phyloP scores from a whole-genome alignment of 2,888 invertebrate species.

The Lacanobia oleracea region DNA sequence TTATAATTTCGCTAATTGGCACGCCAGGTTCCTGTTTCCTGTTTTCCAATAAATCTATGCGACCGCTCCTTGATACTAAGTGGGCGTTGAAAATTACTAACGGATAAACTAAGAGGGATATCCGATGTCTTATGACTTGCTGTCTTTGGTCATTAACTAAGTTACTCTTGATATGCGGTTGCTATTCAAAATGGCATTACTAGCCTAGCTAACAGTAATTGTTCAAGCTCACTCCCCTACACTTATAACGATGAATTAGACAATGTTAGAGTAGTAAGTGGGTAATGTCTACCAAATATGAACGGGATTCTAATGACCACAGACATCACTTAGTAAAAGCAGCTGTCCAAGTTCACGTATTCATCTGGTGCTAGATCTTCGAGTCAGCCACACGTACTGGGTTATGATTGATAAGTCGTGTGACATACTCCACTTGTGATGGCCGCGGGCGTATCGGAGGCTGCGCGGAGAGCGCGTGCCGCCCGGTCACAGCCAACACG shows the following conservation, averaged over 20 bases:
- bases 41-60: constrained; percentile 33
- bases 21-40: constrained; percentile 67
- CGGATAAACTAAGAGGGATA: constrained; percentile 2
- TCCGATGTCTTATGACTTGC: constrained; percentile 31
- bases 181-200: constrained; percentile 14
- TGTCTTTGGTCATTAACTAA: constrained; percentile 3
- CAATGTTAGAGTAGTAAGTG: not conserved
- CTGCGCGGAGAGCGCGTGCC: constrained; percentile 66
- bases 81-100: not conserved
- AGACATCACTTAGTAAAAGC: constrained; percentile 13
- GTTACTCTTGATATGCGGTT: constrained; percentile 10
- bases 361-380: constrained; percentile 39
- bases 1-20: constrained; percentile 70
- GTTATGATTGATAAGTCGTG: constrained; percentile 82
- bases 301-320: constrained; percentile 8
- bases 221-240: not conserved
- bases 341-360: constrained; percentile 17
- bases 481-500: constrained; percentile 73
- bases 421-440: constrained; percentile 85
- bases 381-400: constrained; percentile 56
- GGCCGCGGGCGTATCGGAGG: constrained; percentile 67
- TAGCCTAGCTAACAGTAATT: constrained; percentile 1
- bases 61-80: not conserved
- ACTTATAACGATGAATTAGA: not conserved
- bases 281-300: not conserved